Conservation (phyloP, 1,140 invertebrate species). For the Bombus waltoni region DNA sequence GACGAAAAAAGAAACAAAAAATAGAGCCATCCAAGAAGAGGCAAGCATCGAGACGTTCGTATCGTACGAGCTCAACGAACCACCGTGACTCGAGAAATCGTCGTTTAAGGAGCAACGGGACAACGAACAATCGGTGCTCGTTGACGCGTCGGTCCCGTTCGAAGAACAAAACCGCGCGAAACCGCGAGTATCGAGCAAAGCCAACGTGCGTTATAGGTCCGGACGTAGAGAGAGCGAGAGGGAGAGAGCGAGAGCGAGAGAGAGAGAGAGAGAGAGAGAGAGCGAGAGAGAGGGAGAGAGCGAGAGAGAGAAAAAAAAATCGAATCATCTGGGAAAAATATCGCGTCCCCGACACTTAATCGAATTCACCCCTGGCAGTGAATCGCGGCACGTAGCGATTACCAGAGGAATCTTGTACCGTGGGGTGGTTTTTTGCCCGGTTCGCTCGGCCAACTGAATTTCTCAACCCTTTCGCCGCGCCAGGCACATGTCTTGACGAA, state of each 20-base stretch:
- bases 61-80: not conserved
- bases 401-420: slow-evolving; percentile 69
- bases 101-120: not conserved
- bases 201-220: not conserved
- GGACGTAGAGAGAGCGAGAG: slow-evolving; percentile 42
- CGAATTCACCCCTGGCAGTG: slow-evolving; percentile 78
- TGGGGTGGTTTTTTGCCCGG: slow-evolving; percentile 65
- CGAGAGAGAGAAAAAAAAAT: slow-evolving; percentile 6
- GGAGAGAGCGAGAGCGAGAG: not conserved
- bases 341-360: slow-evolving; percentile 73
- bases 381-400: slow-evolving; percentile 66
- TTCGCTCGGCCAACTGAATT: slow-evolving; percentile 68
- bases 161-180: not conserved
- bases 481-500: slow-evolving; percentile 79
- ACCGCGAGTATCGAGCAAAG: not conserved
- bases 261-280: slow-evolving; percentile 1
- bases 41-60: not conserved
- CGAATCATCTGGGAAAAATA: slow-evolving; percentile 63
- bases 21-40: not conserved
- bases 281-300: slow-evolving; percentile 46
- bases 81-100: not conserved
- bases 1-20: not conserved
- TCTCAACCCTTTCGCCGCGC: slow-evolving; percentile 78
- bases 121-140: not conserved
- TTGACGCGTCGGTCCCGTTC: not conserved